Base-by-base conservation (phyloP, 2,888 invertebrate genomes). In the Glomeris marginata region DNA sequence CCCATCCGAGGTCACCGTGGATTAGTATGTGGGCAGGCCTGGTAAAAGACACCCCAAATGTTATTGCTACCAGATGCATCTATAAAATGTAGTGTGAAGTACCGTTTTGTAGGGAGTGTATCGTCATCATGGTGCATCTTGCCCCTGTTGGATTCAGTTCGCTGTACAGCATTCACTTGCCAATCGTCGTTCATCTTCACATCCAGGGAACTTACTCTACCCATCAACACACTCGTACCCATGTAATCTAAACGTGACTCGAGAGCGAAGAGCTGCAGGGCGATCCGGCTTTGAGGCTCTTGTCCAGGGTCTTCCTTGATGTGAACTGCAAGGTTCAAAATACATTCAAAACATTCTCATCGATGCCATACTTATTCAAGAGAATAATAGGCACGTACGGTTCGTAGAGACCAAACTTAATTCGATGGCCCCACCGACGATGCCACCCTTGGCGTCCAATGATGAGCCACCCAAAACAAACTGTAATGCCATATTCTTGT, bases 241-340 rank as follows among this genome's bases (percentile, higher is more conserved):
- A 97, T 97, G 73, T 97, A 97, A 72, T 97, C 97, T 52, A 97
- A 72, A 18, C 94, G 77, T 58, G 90, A 74, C 69, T 95, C 92
- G 45, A 92, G 69, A 13, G 90, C 90, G 60, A 81, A 78, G 55
- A 92, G 73, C 59, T 81, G 78, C 54, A 88, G 68, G 43, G 86
- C 84, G 50, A 85, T 75, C 46, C 81, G 83, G 68, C 92, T 92
- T 60, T 85, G 84, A 0, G 92, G 92, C 68, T 86, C 86, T 58
- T 81, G 77, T 47, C 85, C 85, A 0, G 87, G 82, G 65, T 91
- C 91, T 69, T 92, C 92, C 56, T 81, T 77, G 54, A 91, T 84
- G 63, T 85, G 83, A 60, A 88, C 86, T 83, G 64, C 20, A 66
- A 63, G 28, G n/a, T n/a, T n/a, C n/a, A n/a, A n/a, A n/a, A n/a